Evolutionary conservation across 2,888 invertebrate genomes (phyloP), one percentile per base, ranked within the genome.

Genomic region (Pterostichus madidus): DNA sequence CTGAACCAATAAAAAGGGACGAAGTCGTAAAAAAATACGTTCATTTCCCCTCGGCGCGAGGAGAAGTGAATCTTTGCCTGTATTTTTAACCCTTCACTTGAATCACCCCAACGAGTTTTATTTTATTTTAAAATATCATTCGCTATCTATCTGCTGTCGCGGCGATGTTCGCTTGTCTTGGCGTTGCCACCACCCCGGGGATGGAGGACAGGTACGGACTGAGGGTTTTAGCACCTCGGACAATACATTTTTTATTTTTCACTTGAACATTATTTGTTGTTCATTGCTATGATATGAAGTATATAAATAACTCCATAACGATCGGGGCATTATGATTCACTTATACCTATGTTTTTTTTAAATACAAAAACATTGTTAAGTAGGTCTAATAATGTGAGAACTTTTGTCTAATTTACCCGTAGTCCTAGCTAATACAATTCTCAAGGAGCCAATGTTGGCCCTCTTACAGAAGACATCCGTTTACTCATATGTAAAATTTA

Each of bases 91-190:
- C 82, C 82, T 76, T 82, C 83, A 80, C 82, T 83, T 80, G 84
- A 79, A 39, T 76, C 84, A 83, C 86, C 86, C 86, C 86, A 84
- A 83, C 84, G 87, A 85, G 86, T 87, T 88, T 88, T 88, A 87
- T 88, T 87, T 88, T 87, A 86, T 87, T 87, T 87, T 87, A 87
- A 87, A 87, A 87, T 87, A 87, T 87, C 87, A 86, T 85, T 85
- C 86, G 84, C 84, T 84, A 85, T 84, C 84, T 85, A 85, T 85
- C 84, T 85, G 84, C 84, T 83, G 81, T 83, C 85, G 84, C 84
- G 84, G 83, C 46, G 13, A 46, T 39, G 32, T 64, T 44, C 52
- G 39, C 61, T 35, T 78, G 59, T 49, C 61, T 46, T 61, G 39
- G 39, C 39, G 5, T 8, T 39, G 39, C 39, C 39, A 39, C 31